Conservation (phyloP, 2,888 invertebrate species). For the Drosophila kuntzei region DNA sequence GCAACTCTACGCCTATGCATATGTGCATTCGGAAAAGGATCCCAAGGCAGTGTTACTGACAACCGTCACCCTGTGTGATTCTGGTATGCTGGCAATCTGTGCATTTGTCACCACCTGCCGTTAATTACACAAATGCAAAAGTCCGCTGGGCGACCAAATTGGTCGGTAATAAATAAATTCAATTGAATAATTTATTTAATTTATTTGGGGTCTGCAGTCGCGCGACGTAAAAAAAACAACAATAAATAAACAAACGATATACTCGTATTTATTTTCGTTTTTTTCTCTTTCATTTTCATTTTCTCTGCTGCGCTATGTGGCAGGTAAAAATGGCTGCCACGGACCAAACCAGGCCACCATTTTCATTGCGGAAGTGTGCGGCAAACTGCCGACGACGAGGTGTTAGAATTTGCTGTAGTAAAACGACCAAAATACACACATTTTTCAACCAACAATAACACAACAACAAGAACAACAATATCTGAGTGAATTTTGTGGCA, state of each 20-base stretch:
- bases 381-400: slow-evolving; percentile 66
- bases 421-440: slow-evolving; percentile 37
- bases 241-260: slow-evolving; percentile 33
- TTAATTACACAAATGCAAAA: slow-evolving; percentile 82
- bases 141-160: slow-evolving; percentile 64
- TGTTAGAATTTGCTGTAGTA: slow-evolving; percentile 68
- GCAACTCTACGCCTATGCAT: not conserved
- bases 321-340: slow-evolving; percentile 61
- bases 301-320: slow-evolving; percentile 34
- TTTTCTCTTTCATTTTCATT: slow-evolving; percentile 31
- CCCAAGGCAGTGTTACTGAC: slow-evolving; percentile 41
- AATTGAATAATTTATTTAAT: slow-evolving; percentile 85
- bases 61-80: slow-evolving; percentile 23
- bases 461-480: slow-evolving; percentile 18
- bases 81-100: slow-evolving; percentile 47
- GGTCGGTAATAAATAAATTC: slow-evolving; percentile 83
- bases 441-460: slow-evolving; percentile 47
- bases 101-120: slow-evolving; percentile 54
- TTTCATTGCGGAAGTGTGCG: slow-evolving; percentile 76
- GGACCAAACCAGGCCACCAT: slow-evolving; percentile 40
- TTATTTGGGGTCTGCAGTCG: slow-evolving; percentile 70
- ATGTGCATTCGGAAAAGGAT: slow-evolving; percentile 23
- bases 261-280: slow-evolving; percentile 3
- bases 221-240: slow-evolving; percentile 48
- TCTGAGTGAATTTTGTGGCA: slow-evolving; percentile 68